These are phyloP conservation scores for Takifugu bimaculatus DNA, from an alignment of 2,113 vertebrate species.

Conservation along the genomic window DNA sequence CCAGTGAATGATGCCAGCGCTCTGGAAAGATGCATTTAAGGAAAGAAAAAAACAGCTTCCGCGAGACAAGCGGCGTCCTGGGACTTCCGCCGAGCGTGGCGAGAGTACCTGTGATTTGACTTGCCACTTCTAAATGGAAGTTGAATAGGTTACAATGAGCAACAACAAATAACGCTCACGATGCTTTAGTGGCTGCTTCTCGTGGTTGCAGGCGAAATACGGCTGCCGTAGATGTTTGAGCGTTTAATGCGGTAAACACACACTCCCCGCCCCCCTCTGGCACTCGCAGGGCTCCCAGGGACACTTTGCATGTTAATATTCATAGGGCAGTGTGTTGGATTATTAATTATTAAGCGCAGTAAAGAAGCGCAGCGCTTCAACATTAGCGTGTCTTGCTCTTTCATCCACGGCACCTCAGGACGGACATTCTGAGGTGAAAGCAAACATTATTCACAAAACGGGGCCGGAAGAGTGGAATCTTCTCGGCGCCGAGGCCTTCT, in stretches of 20 bases:
- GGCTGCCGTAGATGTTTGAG: conserved; percentile 64
- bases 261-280: conserved; percentile 66
- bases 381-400: conserved; percentile 62
- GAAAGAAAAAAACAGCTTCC: conserved; percentile 14
- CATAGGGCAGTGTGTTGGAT: conserved; percentile 65
- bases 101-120: conserved; percentile 63
- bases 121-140: conserved; percentile 67
- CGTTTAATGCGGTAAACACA: conserved; percentile 76
- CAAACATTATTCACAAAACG: conserved; percentile 41
- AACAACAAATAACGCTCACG: conserved; percentile 64
- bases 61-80: conserved; percentile 59
- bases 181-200: conserved; percentile 59
- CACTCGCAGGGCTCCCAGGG: conserved; percentile 65
- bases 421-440: conserved; percentile 36
- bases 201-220: conserved; percentile 71
- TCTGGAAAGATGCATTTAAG: conserved; percentile 24
- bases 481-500: not conserved
- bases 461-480: conserved; percentile 22
- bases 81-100: conserved; percentile 54
- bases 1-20: conserved; percentile 46
- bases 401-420: conserved; percentile 55
- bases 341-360: conserved; percentile 76
- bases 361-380: conserved; percentile 66
- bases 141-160: conserved; percentile 64
- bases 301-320: conserved; percentile 79